Evolutionary conservation across 2,797 vertebrate species (phyloP).

Genomic region (Leucoraja ocellata): DNA sequence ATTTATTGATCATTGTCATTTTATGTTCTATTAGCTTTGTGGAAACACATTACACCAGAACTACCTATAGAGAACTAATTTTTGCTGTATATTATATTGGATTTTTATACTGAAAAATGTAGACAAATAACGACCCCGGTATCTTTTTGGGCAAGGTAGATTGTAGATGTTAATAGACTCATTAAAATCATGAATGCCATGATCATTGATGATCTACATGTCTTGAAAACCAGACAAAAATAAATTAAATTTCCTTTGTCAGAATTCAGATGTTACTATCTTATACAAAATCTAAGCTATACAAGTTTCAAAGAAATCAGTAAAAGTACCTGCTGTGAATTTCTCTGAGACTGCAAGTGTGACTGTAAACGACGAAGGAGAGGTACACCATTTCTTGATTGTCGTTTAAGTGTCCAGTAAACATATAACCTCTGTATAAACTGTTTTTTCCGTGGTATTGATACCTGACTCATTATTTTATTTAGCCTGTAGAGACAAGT

Average conservation of each 20-base stretch:
- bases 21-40: too few relatives aligned
- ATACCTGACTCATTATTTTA: slow-evolving; percentile 90
- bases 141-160: too few relatives aligned
- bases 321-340: slow-evolving; percentile 69
- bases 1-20: too few relatives aligned
- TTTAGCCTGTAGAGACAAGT: slow-evolving; percentile 68
- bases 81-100: too few relatives aligned
- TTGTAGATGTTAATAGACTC: too few relatives aligned
- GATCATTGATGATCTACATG: too few relatives aligned
- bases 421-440: slow-evolving; percentile 88
- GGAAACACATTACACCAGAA: too few relatives aligned
- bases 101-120: too few relatives aligned
- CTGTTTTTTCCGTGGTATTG: slow-evolving; percentile 87
- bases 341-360: slow-evolving; percentile 80
- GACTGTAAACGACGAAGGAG: slow-evolving; percentile 86
- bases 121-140: too few relatives aligned
- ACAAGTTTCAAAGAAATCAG: neutral
- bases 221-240: neutral
- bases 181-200: too few relatives aligned
- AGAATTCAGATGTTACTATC: neutral
- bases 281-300: neutral
- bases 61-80: too few relatives aligned
- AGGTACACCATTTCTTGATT: slow-evolving; percentile 85
- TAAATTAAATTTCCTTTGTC: neutral
- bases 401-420: slow-evolving; percentile 92